These are phyloP conservation scores for Triplophysa yarkandensis DNA, from an alignment of 2,797 vertebrate species.

Conservation along the genomic window DNA sequence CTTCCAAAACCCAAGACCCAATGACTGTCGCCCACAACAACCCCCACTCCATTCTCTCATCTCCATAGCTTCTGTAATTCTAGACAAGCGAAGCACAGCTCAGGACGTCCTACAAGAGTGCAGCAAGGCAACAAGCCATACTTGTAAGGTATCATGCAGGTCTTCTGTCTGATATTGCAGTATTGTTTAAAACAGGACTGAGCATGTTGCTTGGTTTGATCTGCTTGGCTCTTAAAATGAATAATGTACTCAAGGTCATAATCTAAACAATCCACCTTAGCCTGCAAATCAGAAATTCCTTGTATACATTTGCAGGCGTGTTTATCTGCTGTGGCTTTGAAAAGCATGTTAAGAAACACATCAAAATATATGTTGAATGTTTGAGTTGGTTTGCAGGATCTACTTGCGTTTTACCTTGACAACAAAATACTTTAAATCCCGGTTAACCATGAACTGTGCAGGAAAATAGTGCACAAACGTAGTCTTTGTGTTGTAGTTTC, in stretches of 20 bases:
- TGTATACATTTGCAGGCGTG: neutral
- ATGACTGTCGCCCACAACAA: conserved; percentile 63
- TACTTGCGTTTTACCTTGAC: conserved; percentile 15
- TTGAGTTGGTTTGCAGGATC: conserved; percentile 12
- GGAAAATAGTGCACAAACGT: neutral
- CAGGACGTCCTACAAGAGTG: neutral
- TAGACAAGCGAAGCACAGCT: conserved; percentile 13
- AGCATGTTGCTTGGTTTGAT: conserved; percentile 22
- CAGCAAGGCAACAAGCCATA: conserved; percentile 1
- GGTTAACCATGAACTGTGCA: neutral
- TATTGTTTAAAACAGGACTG: conserved; percentile 36
- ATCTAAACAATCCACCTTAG: neutral
- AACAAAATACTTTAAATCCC: neutral
- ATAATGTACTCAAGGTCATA: conserved; percentile 12
- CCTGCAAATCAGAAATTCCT: neutral
- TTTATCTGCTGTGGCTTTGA: conserved; percentile 4
- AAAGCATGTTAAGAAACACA: neutral
- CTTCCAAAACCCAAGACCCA: conserved; percentile 92
- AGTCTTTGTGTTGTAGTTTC: neutral
- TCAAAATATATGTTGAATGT: conserved; percentile 29
- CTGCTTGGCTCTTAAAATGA: conserved; percentile 24
- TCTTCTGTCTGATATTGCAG: conserved; percentile 5
- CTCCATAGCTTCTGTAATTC: neutral
- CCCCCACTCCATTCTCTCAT: neutral
- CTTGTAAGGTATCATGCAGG: conserved; percentile 7